phyloP scores from a whole-genome alignment of 2,113 vertebrate genomes.

The Nesoenas mayeri region DNA sequence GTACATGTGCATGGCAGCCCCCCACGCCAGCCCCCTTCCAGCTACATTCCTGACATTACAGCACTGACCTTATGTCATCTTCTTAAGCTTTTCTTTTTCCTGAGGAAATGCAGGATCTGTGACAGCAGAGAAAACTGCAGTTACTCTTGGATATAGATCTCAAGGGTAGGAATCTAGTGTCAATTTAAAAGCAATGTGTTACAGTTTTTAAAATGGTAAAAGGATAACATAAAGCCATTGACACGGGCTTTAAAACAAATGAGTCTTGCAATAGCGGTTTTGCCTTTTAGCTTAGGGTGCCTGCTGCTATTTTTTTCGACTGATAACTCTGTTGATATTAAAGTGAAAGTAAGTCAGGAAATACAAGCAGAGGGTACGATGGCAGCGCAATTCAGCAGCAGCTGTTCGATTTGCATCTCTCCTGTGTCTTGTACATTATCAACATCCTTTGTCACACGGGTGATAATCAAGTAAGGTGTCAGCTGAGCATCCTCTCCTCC shows the following conservation, averaged over 20 bases:
- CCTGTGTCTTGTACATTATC: not conserved
- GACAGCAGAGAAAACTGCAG: not conserved
- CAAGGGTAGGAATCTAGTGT: not conserved
- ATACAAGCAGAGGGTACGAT: not conserved
- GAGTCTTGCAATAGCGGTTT: not conserved
- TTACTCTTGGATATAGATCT: not conserved
- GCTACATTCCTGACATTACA: slow-evolving; percentile 42
- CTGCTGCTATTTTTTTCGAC: not conserved
- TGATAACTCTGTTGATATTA: not conserved
- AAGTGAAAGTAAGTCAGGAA: not conserved
- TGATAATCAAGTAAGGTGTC: not conserved
- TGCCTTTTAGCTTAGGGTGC: not conserved
- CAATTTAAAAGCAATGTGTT: not conserved
- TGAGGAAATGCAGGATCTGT: slow-evolving; percentile 17
- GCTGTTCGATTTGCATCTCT: not conserved
- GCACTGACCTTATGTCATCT: slow-evolving; percentile 44
- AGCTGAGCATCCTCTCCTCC: not conserved
- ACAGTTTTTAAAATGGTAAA: not conserved
- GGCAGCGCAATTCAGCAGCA: not conserved
- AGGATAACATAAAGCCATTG: not conserved
- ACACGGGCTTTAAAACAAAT: not conserved
- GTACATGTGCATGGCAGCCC: not conserved
- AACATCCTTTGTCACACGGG: not conserved
- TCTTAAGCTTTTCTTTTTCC: slow-evolving; percentile 6
- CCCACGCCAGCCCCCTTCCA: not conserved